Evolutionary conservation across 2,888 invertebrate genomes (phyloP), one percentile per base, ranked within the genome.

Genomic region (Mythimna loreyi): DNA sequence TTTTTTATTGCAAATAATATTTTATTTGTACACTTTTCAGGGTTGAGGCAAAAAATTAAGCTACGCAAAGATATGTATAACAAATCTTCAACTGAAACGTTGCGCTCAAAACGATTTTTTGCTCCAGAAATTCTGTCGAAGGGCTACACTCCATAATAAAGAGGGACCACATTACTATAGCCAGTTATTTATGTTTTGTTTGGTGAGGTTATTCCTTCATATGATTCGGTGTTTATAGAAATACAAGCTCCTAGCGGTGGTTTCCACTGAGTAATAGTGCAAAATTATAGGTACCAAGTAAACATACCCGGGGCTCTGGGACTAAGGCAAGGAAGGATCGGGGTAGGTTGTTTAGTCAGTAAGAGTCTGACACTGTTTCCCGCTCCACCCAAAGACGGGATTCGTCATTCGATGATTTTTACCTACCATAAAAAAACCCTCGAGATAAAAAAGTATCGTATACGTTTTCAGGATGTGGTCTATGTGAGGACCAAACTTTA

Each of bases 41-140:
- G 50, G 53, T 28, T 65, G 65, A 25, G 61, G 69, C 53, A 64
- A 77, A 74, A 49, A 81, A 70, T 40, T 40, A 40, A 71, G 60
- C 65, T 53, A 64, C 53, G 61, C 28, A 43, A 73, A 63, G 58
- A 56, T 69, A 66, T 67, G 78, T 78, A n/a, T n/a, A n/a, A n/a
- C 64, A 71, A 78, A 81, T 67, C 47, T 45, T 25, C 16, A 40
- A 63, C 55, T 49, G 45, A 72, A 67, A 65, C 67, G 53, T 28
- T 65, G 45, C 50, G 50, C 53, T 47, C 28, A 23, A 52, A 23
- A 73, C 53, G 30, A 73, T 70, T 72, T 67, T 69, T 74, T 69
- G 68, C 68, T 49, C 21, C 49, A 67, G 28, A 75, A 65, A 59
- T 36, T 70, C 40, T 62, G 13, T 30, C 28, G 13, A 60, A 60